Base-by-base conservation (phyloP, 1,140 invertebrate species). In the Protaetia brevitarsis region DNA sequence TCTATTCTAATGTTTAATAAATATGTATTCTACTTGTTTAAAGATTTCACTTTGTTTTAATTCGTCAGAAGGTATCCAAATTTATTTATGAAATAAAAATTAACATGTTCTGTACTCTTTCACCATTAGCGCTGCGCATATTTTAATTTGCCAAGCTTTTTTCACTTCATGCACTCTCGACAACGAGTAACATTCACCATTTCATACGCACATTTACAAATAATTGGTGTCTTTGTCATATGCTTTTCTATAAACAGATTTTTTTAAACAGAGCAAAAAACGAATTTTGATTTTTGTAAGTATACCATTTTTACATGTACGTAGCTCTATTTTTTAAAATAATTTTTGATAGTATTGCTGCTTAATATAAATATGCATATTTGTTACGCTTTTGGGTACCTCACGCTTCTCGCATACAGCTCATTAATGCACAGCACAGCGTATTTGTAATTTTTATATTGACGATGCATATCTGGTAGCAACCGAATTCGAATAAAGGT, bases 181-280 rank as follows among this genome's bases (percentile, higher is more conserved):
- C 19, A 51, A n/a, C n/a, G n/a, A n/a, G n/a, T 51, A 23, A 51
- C 10, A 51, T 51, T 16, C 5, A 37, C 10, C 11, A 37, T 37
- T 37, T 51, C 41, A 51, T 51, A 21, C 41, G 41, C 41, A 51
- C 41, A 51, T 51, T 51, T 23, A 51, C 26, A 51, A 51, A 51
- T 51, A 51, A 51, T 51, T 51, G 41, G 41, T 51, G 41, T 51
- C 41, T 51, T 51, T 51, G 41, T 51, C 19, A 23, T 19, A 19
- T 19, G 26, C 26, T 51, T 51, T 37, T 51, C 26, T 51, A 23
- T 8, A 23, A 51, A 19, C 13, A 45, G 13, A n/a, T 8, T 51
- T 51, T 51, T 51, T 51, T 23, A 51, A 51, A 51, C 16, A 51
- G 26, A 51, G 6, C 37, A 51, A 6, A 19, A 23, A 51, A 51